Evolutionary conservation across 2,888 invertebrate species (phyloP).

Genomic region (Torymus texanus): DNA sequence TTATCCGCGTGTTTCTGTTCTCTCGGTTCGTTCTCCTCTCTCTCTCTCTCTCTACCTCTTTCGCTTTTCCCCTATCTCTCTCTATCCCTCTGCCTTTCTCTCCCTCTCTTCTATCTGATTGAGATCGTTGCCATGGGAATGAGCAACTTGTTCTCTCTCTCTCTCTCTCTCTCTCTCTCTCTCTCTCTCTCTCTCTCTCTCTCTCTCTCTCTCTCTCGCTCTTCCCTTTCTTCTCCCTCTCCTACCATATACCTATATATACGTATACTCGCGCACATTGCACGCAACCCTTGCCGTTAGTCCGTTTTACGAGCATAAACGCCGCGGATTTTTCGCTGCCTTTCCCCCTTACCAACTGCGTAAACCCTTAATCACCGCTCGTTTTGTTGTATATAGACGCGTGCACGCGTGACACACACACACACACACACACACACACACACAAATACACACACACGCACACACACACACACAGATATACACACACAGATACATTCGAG

Average conservation of each 20-base stretch:
- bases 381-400: too few relatives aligned
- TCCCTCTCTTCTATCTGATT: constrained; percentile 67
- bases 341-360: not conserved
- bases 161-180: constrained; percentile 55
- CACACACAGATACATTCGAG: too few relatives aligned
- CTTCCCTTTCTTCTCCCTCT: constrained; percentile 49
- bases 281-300: not conserved
- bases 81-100: constrained; percentile 56
- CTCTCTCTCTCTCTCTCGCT: constrained; percentile 53
- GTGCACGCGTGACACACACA: too few relatives aligned
- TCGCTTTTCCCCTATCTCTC: constrained; percentile 56
- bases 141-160: constrained; percentile 61
- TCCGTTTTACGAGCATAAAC: constrained; percentile 52
- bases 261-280: not conserved
- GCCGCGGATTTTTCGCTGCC: constrained; percentile 40
- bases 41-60: constrained; percentile 47
- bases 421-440: too few relatives aligned
- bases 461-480: too few relatives aligned
- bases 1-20: constrained; percentile 65
- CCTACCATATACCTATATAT: not conserved
- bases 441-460: too few relatives aligned
- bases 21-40: constrained; percentile 41
- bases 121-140: constrained; percentile 72
- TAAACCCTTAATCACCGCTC: constrained; percentile 40
- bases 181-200: constrained; percentile 55